phyloP scores from a whole-genome alignment of 2,113 vertebrate genomes.

The Sceloporus tristichus region DNA sequence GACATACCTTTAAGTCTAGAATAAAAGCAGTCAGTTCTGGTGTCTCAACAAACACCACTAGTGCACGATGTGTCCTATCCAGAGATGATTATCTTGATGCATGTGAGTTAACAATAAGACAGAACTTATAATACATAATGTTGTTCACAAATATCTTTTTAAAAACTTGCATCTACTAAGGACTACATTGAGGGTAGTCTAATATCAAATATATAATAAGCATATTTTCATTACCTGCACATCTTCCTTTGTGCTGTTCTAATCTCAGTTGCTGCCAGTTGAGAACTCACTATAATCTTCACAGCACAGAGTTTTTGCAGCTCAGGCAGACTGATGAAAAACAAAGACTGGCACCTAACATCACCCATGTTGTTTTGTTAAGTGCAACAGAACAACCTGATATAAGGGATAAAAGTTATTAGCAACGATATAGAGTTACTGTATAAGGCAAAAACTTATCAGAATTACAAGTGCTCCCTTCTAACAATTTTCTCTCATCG shows the following conservation, averaged over 20 bases:
- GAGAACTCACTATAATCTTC: constrained; percentile 72
- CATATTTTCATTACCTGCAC: constrained; percentile 83
- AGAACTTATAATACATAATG: background rate
- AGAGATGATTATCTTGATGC: no score
- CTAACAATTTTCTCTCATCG: background rate
- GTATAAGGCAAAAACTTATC: constrained; percentile 13
- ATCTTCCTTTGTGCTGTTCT: constrained; percentile 83
- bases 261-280: constrained; percentile 63
- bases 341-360: constrained; percentile 74
- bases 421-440: background rate
- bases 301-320: constrained; percentile 79
- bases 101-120: background rate
- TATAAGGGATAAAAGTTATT: constrained; percentile 39
- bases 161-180: background rate
- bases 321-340: constrained; percentile 83
- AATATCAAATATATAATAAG: background rate
- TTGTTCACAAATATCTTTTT: background rate
- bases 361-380: constrained; percentile 68
- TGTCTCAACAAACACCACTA: background rate
- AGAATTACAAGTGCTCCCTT: background rate
- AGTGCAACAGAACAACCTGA: background rate
- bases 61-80: background rate
- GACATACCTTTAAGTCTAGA: background rate
- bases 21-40: background rate
- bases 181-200: background rate